Conservation (phyloP, 2,113 vertebrate species). For the Egretta garzetta region DNA sequence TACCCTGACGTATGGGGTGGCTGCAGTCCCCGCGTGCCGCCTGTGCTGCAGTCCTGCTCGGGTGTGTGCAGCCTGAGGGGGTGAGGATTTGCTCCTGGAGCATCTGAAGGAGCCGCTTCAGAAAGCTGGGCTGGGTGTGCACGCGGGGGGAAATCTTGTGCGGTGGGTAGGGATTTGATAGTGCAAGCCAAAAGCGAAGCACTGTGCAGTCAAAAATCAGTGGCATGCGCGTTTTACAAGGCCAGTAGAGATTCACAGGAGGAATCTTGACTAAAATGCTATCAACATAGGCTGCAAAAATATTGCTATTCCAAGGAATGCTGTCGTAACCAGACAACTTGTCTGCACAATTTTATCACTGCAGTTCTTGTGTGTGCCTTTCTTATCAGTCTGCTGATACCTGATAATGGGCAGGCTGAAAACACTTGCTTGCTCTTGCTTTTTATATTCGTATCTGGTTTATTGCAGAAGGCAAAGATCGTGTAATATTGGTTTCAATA, state of each 20-base stretch:
- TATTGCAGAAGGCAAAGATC: neutral
- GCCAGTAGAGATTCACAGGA: neutral
- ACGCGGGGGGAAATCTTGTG: neutral
- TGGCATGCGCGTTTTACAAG: neutral
- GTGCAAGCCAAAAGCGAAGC: neutral
- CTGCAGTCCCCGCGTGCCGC: accelerated
- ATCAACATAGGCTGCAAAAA: neutral
- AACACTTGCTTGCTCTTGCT: neutral
- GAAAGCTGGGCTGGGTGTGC: neutral
- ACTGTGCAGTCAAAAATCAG: neutral
- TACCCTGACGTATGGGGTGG: accelerated
- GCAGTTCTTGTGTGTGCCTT: neutral
- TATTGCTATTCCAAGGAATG: neutral
- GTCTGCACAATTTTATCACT: neutral
- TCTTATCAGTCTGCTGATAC: neutral
- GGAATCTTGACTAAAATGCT: neutral
- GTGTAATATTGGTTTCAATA: neutral
- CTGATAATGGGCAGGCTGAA: neutral
- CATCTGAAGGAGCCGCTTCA: accelerated
- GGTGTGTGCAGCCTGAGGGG: accelerated
- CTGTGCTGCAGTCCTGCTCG: neutral
- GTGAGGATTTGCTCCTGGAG: neutral
- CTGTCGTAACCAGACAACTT: neutral
- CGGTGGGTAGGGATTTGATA: accelerated
- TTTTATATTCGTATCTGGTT: neutral